Percentiles rank a stretch among this genome's conserved stretches.
phyloP scores from a whole-genome alignment of 2,113 vertebrate genomes.

The Scolopax mira region DNA sequence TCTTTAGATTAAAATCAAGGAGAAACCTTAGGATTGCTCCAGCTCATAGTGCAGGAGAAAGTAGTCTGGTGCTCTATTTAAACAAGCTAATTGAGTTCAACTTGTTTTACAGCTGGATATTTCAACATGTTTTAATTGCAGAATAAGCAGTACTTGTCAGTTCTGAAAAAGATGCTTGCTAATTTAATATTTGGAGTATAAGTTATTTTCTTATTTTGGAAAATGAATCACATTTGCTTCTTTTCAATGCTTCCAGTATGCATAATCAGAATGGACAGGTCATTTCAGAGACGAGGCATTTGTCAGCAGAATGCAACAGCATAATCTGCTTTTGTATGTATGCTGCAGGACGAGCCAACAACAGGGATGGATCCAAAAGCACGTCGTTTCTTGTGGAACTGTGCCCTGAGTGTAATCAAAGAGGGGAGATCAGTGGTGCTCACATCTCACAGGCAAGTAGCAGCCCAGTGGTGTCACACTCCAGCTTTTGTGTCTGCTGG shows the following conservation, averaged over 20 bases:
- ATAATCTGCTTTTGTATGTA: neutral
- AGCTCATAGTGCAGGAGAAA: neutral
- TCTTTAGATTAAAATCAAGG: neutral
- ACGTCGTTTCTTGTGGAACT: slow-evolving; percentile 94
- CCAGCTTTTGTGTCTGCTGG: neutral
- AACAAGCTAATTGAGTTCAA: neutral
- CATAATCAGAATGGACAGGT: neutral
- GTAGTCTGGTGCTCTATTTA: neutral
- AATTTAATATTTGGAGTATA: neutral
- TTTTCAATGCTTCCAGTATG: neutral
- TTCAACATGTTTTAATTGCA: neutral
- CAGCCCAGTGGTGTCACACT: neutral
- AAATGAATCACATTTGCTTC: neutral
- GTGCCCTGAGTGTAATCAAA: slow-evolving; percentile 90
- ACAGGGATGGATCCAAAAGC: slow-evolving; percentile 99
- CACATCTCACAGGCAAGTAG: slow-evolving; percentile 91
- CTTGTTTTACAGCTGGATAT: neutral
- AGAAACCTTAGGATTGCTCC: neutral
- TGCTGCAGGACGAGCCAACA: slow-evolving; percentile 92
- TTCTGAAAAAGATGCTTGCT: neutral
- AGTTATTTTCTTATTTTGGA: neutral
- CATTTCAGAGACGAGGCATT: neutral
- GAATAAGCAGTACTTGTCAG: neutral
- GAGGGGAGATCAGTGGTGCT: slow-evolving; percentile 94
- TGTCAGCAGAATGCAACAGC: neutral